phyloP scores from a whole-genome alignment of 2,888 invertebrate species.

The Aleiodes alternator region DNA sequence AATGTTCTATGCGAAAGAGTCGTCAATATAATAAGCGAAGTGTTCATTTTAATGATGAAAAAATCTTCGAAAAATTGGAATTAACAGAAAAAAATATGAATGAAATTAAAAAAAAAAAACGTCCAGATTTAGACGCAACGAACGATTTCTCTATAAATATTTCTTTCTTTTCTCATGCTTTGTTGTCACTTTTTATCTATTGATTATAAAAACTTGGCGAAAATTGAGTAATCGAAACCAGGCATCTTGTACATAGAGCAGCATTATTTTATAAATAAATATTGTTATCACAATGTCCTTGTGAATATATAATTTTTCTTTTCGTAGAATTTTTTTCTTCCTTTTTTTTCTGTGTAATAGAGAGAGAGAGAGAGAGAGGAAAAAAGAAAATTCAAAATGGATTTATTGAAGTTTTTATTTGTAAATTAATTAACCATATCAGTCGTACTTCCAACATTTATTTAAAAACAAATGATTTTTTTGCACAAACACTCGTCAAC shows the following conservation, averaged over 20 bases:
- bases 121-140: constrained; percentile 32
- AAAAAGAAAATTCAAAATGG: background rate
- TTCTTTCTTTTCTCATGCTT: constrained; percentile 18
- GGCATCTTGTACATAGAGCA: constrained; percentile 60
- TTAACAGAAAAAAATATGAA: background rate
- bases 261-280: constrained; percentile 63
- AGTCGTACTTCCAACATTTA: constrained; percentile 12
- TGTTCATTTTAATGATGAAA: too few relatives aligned
- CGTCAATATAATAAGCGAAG: background rate
- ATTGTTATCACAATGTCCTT: constrained; percentile 63
- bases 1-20: constrained; percentile 25
- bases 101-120: constrained; percentile 1
- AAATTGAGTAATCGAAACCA: constrained; percentile 52
- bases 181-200: constrained; percentile 23
- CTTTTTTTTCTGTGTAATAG: background rate
- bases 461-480: constrained; percentile 16
- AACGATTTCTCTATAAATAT: background rate
- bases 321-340: background rate
- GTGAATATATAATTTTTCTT: constrained; percentile 52
- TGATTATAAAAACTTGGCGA: background rate
- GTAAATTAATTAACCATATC: background rate
- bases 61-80: background rate
- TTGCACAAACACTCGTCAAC: background rate
- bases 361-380: background rate
- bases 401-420: constrained; percentile 24